Evolutionary conservation across 2,888 invertebrate genomes (phyloP).

Genomic region (Eurytoma adleriae): DNA sequence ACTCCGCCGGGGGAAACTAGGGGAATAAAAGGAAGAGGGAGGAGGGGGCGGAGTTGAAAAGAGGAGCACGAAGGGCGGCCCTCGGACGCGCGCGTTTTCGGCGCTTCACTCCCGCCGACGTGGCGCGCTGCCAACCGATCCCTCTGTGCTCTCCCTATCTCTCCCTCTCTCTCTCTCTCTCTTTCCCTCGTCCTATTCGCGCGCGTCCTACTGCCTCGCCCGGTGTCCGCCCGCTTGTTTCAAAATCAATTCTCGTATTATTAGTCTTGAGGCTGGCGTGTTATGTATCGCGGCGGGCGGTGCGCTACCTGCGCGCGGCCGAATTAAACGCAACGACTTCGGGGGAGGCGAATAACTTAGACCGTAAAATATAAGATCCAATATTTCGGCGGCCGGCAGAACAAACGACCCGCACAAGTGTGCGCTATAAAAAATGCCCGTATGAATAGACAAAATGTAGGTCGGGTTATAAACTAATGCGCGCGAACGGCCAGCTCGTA

Average conservation of each 20-base stretch:
- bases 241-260: conserved; percentile 47
- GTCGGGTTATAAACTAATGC: too few relatives aligned
- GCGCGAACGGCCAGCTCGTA: background rate
- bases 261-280: background rate
- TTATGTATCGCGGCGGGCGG: background rate
- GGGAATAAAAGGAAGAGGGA: conserved; percentile 50
- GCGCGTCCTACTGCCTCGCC: background rate
- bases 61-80: conserved; percentile 37
- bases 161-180: background rate
- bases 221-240: background rate
- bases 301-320: background rate
- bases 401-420: too few relatives aligned
- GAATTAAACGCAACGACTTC: background rate
- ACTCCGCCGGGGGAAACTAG: conserved; percentile 19
- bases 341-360: background rate
- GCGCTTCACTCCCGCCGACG: conserved; percentile 7
- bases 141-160: background rate
- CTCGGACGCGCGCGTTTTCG: background rate
- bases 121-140: conserved; percentile 59
- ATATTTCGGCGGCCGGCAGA: too few relatives aligned
- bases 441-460: too few relatives aligned
- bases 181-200: background rate
- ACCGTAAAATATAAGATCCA: too few relatives aligned
- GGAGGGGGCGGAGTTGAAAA: conserved; percentile 31
- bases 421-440: too few relatives aligned